Evolutionary conservation across 2,113 vertebrate species (phyloP).

Genomic region (Odontophorus gujanensis): DNA sequence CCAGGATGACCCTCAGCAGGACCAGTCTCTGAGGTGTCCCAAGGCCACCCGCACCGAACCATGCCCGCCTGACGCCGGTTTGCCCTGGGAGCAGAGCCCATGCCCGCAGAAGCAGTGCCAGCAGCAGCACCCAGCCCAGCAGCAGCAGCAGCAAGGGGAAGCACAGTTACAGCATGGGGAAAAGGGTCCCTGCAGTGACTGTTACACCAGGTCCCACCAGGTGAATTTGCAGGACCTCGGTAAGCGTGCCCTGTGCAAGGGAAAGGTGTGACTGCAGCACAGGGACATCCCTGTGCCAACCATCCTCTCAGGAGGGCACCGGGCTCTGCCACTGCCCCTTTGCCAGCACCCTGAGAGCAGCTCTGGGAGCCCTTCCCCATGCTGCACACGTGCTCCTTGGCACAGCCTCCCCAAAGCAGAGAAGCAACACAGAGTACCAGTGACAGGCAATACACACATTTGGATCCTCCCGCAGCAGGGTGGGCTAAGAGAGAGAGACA

Average conservation of each 20-base stretch:
- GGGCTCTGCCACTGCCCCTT: neutral
- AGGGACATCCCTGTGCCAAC: neutral
- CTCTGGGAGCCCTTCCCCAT: neutral
- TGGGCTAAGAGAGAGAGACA: conserved; percentile 75
- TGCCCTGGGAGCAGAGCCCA: neutral
- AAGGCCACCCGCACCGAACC: neutral
- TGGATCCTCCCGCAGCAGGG: conserved; percentile 83
- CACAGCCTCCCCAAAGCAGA: conserved; percentile 62
- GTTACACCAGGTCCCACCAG: neutral
- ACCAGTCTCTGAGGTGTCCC: neutral
- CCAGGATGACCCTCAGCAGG: neutral
- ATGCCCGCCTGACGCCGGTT: neutral
- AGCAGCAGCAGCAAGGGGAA: neutral
- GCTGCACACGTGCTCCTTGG: conserved; percentile 44
- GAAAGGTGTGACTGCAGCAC: neutral
- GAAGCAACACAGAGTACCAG: conserved; percentile 71
- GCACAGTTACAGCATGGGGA: conserved; percentile 29
- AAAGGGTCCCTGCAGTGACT: neutral
- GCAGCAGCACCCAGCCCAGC: neutral
- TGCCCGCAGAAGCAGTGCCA: neutral
- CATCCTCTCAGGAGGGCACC: neutral
- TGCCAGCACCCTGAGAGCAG: neutral
- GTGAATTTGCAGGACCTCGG: neutral
- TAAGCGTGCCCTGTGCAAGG: neutral
- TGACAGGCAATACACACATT: conserved; percentile 84